A percentile compares a stretch with the other conserved stretches of the same genome.
Evolutionary conservation across 2,888 invertebrate species (phyloP).

Genomic region (Nymphalis c-album): DNA sequence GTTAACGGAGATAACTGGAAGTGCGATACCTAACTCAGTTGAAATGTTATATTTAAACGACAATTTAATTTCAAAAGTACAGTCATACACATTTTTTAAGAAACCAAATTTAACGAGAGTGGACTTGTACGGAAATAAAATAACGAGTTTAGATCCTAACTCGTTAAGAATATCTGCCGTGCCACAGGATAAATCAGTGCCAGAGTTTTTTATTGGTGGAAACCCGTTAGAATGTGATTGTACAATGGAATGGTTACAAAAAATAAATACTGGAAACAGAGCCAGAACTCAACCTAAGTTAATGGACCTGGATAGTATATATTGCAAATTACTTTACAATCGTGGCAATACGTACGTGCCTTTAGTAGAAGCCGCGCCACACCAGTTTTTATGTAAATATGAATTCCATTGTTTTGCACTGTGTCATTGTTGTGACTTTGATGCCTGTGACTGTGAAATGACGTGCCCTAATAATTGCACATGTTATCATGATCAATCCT

Average conservation of each 20-base stretch:
- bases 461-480: slow-evolving; percentile 93
- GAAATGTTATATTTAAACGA: slow-evolving; percentile 90
- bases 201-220: slow-evolving; percentile 91
- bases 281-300: slow-evolving; percentile 90
- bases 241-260: slow-evolving; percentile 94
- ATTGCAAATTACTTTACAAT: slow-evolving; percentile 90
- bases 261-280: slow-evolving; percentile 87
- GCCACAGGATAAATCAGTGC: slow-evolving; percentile 85
- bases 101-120: slow-evolving; percentile 92
- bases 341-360: slow-evolving; percentile 87
- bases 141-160: slow-evolving; percentile 88
- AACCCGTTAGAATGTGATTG: slow-evolving; percentile 95
- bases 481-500: slow-evolving; percentile 93
- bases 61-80: slow-evolving; percentile 90
- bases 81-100: slow-evolving; percentile 93
- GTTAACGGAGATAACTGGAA: slow-evolving; percentile 90
- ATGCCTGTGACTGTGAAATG: slow-evolving; percentile 96
- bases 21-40: slow-evolving; percentile 91
- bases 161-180: slow-evolving; percentile 88
- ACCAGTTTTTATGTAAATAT: slow-evolving; percentile 92
- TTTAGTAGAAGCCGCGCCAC: slow-evolving; percentile 88
- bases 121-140: slow-evolving; percentile 90
- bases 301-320: slow-evolving; percentile 90
- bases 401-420: slow-evolving; percentile 92
- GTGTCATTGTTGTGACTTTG: slow-evolving; percentile 95